A percentile compares a stretch with the other conserved stretches of the same genome.
phyloP scores from a whole-genome alignment of 2,113 vertebrate genomes.

The Sciurus niger region DNA sequence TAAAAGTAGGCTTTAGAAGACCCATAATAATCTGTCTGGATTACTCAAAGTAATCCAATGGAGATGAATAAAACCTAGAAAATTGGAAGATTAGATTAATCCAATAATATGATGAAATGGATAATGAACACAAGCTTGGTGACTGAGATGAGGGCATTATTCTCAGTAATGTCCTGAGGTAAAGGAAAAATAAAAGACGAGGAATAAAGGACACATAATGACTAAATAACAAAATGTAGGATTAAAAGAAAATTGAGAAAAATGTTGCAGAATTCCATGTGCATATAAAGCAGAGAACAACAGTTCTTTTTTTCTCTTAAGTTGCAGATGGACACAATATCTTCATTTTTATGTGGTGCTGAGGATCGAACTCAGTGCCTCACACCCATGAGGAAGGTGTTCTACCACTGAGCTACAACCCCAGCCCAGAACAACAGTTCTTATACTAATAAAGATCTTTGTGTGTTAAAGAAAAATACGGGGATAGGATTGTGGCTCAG shows the following conservation, averaged over 20 bases:
- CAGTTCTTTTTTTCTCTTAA: too few relatives aligned
- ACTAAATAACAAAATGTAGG: conserved; percentile 2
- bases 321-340: too few relatives aligned
- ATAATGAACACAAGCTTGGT: neutral
- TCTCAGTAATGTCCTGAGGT: conserved; percentile 45
- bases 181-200: neutral
- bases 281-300: conserved; percentile 9
- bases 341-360: too few relatives aligned
- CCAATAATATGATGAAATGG: conserved; percentile 1
- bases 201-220: neutral
- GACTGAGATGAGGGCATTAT: neutral
- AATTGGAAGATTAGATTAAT: conserved; percentile 12
- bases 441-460: neutral
- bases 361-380: too few relatives aligned
- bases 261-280: neutral
- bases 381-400: too few relatives aligned
- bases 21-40: neutral
- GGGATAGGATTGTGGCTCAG: too few relatives aligned
- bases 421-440: neutral
- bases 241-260: neutral
- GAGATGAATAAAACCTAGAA: conserved; percentile 27
- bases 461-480: neutral
- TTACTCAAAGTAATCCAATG: neutral
- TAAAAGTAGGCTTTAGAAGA: conserved; percentile 26
- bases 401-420: too few relatives aligned